Conservation (phyloP, 2,113 vertebrate genomes). For the Melanostigma gelatinosum region DNA sequence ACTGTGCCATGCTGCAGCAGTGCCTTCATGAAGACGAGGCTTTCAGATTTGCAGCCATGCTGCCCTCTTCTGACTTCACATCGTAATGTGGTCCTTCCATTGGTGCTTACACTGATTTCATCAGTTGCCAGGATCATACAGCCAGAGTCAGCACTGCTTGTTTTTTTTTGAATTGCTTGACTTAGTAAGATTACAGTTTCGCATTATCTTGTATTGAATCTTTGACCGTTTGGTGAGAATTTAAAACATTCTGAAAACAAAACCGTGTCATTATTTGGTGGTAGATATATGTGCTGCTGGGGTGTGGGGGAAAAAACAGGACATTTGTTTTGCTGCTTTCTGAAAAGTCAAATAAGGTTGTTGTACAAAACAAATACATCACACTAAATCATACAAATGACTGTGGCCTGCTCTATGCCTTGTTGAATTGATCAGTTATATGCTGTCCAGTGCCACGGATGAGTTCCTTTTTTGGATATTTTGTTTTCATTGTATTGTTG, state of each 20-base stretch:
- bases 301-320: not conserved
- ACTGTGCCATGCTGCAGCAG: not conserved
- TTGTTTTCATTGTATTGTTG: not conserved
- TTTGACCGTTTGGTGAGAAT: not conserved
- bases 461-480: not conserved
- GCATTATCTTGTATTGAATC: not conserved
- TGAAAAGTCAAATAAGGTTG: not conserved
- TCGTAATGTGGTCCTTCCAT: not conserved
- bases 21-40: not conserved
- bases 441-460: not conserved
- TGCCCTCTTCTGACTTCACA: constrained; percentile 61
- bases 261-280: not conserved
- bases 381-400: not conserved
- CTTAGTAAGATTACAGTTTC: not conserved
- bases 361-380: not conserved
- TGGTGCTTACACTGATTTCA: not conserved
- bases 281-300: not conserved
- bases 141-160: not conserved
- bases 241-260: not conserved
- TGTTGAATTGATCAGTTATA: not conserved
- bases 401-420: not conserved
- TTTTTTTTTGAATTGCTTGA: not conserved
- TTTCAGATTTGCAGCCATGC: constrained; percentile 45
- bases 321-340: not conserved
- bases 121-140: not conserved